Conservation (phyloP, 2,888 invertebrate species). For the Pseudococcus viburni region DNA sequence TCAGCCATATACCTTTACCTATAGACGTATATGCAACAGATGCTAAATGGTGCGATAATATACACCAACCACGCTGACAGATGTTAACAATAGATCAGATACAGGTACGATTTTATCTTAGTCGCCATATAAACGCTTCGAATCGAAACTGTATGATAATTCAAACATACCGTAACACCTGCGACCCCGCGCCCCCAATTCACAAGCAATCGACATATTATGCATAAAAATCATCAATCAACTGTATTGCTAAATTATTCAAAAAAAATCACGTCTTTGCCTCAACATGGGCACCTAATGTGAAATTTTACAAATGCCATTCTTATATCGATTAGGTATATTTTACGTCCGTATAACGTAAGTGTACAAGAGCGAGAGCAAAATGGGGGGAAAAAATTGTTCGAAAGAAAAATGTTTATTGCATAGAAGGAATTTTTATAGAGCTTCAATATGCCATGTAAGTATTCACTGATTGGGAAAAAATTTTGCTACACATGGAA, state of each 20-base stretch:
- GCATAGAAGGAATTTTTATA: background rate
- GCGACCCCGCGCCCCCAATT: background rate
- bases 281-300: slow-evolving; percentile 8
- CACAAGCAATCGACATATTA: background rate
- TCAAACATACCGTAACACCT: slow-evolving; percentile 40
- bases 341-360: background rate
- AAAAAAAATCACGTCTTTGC: slow-evolving; percentile 6
- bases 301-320: slow-evolving; percentile 7
- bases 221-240: slow-evolving; percentile 33
- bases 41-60: slow-evolving; percentile 6
- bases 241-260: slow-evolving; percentile 6
- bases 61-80: slow-evolving; percentile 41
- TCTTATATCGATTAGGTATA: background rate
- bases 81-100: slow-evolving; percentile 31
- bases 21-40: background rate
- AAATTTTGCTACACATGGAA: background rate
- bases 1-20: background rate
- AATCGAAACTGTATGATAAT: slow-evolving; percentile 39
- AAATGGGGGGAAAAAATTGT: background rate
- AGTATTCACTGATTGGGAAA: background rate
- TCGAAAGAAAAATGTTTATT: background rate
- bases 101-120: slow-evolving; percentile 27
- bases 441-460: background rate
- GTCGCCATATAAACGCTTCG: slow-evolving; percentile 12
- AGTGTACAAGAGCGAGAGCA: background rate